Conservation (phyloP, 2,113 vertebrate genomes). For the human region GRCh38 chr3:57313001-57313500, state of each 20-base stretch:
- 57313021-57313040: not conserved
- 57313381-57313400: too few relatives aligned
- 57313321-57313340: too few relatives aligned
- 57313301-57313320: too few relatives aligned
- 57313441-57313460: too few relatives aligned
- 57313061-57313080: not conserved
- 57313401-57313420: too few relatives aligned
- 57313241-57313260: not conserved
- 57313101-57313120: not conserved
- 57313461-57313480: too few relatives aligned
- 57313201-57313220: not conserved
- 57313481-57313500: too few relatives aligned
- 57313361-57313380: too few relatives aligned
- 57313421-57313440: too few relatives aligned
- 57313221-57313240: not conserved
- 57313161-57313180: not conserved
- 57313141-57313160: not conserved
- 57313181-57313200: not conserved
- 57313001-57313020: not conserved
- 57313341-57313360: too few relatives aligned
- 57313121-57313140: not conserved
- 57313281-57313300: too few relatives aligned
- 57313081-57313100: slow-evolving; percentile 1
- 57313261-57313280: too few relatives aligned
- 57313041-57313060: not conserved